Conservation (phyloP, 2,888 invertebrate species). For the Diplolepis rosae region DNA sequence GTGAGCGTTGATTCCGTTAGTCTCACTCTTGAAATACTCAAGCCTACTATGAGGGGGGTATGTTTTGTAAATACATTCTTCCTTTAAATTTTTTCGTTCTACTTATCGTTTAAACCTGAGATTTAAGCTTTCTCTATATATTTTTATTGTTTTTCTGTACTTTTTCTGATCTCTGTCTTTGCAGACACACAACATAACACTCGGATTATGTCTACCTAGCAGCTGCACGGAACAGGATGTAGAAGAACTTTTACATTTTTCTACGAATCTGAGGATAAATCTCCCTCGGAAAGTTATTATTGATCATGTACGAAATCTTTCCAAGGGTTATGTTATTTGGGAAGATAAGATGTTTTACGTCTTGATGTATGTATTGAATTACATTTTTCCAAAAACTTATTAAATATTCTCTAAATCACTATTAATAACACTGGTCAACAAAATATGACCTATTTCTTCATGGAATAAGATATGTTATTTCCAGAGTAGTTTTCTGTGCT, state of each 20-base stretch:
- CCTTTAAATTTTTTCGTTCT: neutral
- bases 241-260: conserved; percentile 74
- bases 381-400: conserved; percentile 12
- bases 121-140: neutral
- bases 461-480: too few species aligned
- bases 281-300: conserved; percentile 65
- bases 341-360: conserved; percentile 54
- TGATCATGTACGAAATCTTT: conserved; percentile 55
- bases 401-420: too few species aligned
- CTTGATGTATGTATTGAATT: conserved; percentile 52
- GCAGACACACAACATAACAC: conserved; percentile 53
- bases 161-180: neutral
- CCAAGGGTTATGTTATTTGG: conserved; percentile 55
- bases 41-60: conserved; percentile 51
- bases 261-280: conserved; percentile 72
- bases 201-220: conserved; percentile 74
- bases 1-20: conserved; percentile 56
- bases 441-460: too few species aligned
- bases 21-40: conserved; percentile 49
- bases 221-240: conserved; percentile 74
- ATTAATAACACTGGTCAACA: too few species aligned
- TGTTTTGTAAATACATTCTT: conserved; percentile 32
- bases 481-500: too few species aligned
- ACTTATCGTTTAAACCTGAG: neutral
- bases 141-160: neutral